Conservation (phyloP, 2,888 invertebrate species). For the Azorinus chamasolen region DNA sequence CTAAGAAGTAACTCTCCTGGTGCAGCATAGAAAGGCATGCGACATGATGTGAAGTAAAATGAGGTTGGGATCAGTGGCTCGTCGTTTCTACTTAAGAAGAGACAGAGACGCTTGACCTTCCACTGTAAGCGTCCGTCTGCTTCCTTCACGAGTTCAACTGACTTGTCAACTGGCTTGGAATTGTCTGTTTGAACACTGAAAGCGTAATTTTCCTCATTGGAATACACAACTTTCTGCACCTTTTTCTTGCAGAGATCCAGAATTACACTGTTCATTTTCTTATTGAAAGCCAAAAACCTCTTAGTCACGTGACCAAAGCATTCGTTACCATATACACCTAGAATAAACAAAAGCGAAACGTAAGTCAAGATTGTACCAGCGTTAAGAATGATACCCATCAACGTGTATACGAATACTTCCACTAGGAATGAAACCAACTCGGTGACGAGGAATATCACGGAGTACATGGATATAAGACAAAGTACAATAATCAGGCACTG, state of each 20-base stretch:
- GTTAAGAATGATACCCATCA: conserved; percentile 83
- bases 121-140: conserved; percentile 47
- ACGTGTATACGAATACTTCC: conserved; percentile 79
- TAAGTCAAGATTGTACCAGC: conserved; percentile 78
- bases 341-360: conserved; percentile 76
- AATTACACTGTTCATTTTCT: conserved; percentile 71
- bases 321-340: conserved; percentile 79
- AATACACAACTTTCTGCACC: conserved; percentile 28
- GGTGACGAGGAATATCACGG: conserved; percentile 77
- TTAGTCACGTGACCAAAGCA: conserved; percentile 78
- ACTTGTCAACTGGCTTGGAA: conserved; percentile 47
- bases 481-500: conserved; percentile 69
- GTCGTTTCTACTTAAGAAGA: conserved; percentile 62
- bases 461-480: conserved; percentile 74
- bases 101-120: conserved; percentile 43
- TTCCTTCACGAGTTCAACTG: conserved; percentile 25
- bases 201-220: conserved; percentile 59
- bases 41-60: conserved; percentile 64
- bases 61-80: conserved; percentile 58
- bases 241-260: conserved; percentile 55
- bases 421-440: conserved; percentile 82
- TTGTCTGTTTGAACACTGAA: conserved; percentile 73
- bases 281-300: conserved; percentile 81
- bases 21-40: conserved; percentile 60
- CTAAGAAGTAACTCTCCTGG: conserved; percentile 59